Conservation (phyloP, 2,797 vertebrate species). For the Protosalanx chinensis region DNA sequence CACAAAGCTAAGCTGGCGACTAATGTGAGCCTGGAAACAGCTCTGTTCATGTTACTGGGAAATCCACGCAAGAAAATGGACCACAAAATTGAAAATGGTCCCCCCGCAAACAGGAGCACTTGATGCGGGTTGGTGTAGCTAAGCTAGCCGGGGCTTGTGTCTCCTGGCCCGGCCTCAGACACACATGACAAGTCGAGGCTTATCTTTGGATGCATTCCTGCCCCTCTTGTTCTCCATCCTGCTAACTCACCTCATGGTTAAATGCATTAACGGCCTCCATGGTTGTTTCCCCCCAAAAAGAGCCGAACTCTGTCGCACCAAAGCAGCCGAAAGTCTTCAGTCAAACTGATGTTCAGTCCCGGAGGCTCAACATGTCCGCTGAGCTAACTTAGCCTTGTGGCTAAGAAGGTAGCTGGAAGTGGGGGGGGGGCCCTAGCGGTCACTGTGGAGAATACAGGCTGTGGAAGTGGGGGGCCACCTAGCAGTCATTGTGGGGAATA, state of each 20-base stretch:
- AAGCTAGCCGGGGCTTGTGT: background rate
- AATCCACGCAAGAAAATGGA: too few relatives aligned
- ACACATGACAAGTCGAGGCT: background rate
- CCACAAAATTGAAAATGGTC: too few relatives aligned
- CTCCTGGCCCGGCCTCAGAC: constrained; percentile 26
- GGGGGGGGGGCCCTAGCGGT: too few relatives aligned
- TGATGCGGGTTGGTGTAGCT: background rate
- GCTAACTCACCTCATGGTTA: constrained; percentile 74
- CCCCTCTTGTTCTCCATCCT: background rate
- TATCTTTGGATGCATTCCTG: constrained; percentile 24
- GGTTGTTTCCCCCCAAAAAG: constrained; percentile 42
- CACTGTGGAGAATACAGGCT: too few relatives aligned
- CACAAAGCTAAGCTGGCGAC: constrained; percentile 14
- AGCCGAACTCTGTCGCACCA: constrained; percentile 31
- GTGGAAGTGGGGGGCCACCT: too few relatives aligned
- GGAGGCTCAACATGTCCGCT: constrained; percentile 79
- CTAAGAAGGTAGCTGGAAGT: constrained; percentile 47
- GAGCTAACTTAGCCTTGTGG: constrained; percentile 58
- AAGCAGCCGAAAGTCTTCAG: constrained; percentile 43
- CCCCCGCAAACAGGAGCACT: background rate
- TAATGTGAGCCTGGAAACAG: background rate
- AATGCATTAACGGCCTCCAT: constrained; percentile 84
- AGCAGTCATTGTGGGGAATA: too few relatives aligned
- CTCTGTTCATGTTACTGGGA: background rate
- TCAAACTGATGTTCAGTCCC: constrained; percentile 55